These are phyloP conservation scores for Neoarius graeffei DNA, from an alignment of 2,113 vertebrate genomes.

Conservation along the genomic window DNA sequence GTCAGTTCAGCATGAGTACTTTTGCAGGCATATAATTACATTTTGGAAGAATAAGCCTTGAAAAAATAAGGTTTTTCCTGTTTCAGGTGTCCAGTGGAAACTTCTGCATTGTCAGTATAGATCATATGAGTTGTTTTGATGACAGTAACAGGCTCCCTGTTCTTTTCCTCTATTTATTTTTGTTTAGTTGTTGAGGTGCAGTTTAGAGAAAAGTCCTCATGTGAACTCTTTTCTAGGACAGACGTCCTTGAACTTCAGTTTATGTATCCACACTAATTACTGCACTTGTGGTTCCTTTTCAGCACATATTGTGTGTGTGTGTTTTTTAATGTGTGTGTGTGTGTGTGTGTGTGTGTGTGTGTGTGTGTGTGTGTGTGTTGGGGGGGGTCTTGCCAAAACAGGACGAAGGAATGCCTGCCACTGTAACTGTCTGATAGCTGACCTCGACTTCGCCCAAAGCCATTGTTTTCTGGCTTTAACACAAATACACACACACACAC, in stretches of 20 bases:
- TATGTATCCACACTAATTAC: constrained; percentile 21
- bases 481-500: background rate
- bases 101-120: background rate
- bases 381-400: constrained; percentile 45
- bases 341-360: constrained; percentile 37
- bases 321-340: constrained; percentile 30
- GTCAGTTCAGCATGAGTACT: background rate
- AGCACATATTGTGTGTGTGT: constrained; percentile 51
- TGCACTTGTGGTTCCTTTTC: constrained; percentile 30
- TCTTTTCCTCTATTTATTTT: background rate
- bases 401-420: constrained; percentile 47
- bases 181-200: background rate
- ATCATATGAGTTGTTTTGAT: background rate
- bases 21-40: background rate
- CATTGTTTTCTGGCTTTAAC: constrained; percentile 51
- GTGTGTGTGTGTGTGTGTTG: constrained; percentile 38
- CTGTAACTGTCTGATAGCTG: constrained; percentile 54
- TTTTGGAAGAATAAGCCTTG: background rate
- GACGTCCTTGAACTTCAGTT: constrained; percentile 33
- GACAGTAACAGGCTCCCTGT: background rate
- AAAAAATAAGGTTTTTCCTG: background rate
- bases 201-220: constrained; percentile 2
- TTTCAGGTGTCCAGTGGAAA: background rate
- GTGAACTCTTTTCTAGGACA: background rate
- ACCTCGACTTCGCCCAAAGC: constrained; percentile 48